phyloP scores from a whole-genome alignment of 2,888 invertebrate genomes.

The Aphodius sticticus region DNA sequence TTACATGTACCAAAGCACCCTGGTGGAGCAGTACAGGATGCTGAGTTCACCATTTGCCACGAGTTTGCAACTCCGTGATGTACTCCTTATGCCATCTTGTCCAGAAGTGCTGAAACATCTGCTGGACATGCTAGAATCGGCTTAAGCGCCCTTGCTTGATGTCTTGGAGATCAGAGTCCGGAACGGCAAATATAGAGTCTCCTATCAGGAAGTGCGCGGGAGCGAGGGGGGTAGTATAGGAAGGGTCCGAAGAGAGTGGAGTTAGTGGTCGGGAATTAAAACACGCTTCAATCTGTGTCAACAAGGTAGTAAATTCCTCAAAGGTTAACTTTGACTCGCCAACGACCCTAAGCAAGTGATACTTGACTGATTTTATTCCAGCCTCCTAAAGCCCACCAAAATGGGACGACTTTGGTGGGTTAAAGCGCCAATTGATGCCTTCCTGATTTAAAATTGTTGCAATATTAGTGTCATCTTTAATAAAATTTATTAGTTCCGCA shows the following conservation, averaged over 20 bases:
- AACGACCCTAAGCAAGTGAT: conserved; percentile 44
- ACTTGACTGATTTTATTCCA: conserved; percentile 47
- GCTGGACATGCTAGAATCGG: background rate
- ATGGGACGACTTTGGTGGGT: conserved; percentile 36
- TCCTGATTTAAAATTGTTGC: background rate
- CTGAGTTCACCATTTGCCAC: background rate
- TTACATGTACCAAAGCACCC: background rate
- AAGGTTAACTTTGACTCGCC: conserved; percentile 39
- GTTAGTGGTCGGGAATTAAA: conserved; percentile 46
- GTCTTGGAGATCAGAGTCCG: background rate
- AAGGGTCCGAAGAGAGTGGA: conserved; percentile 43
- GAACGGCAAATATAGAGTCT: background rate
- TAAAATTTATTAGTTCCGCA: conserved; percentile 26
- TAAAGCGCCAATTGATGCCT: conserved; percentile 45
- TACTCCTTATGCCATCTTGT: background rate
- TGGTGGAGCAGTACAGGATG: background rate
- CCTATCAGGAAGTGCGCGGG: conserved; percentile 19
- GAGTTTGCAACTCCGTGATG: background rate
- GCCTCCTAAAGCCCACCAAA: conserved; percentile 33
- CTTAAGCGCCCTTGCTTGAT: background rate
- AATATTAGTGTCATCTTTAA: background rate
- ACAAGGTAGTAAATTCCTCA: conserved; percentile 45
- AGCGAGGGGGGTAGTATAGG: conserved; percentile 43
- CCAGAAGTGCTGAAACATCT: background rate
- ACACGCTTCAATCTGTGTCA: conserved; percentile 45